These are phyloP conservation scores for Chesias legatella DNA, from an alignment of 2,888 invertebrate genomes.

Conservation along the genomic window DNA sequence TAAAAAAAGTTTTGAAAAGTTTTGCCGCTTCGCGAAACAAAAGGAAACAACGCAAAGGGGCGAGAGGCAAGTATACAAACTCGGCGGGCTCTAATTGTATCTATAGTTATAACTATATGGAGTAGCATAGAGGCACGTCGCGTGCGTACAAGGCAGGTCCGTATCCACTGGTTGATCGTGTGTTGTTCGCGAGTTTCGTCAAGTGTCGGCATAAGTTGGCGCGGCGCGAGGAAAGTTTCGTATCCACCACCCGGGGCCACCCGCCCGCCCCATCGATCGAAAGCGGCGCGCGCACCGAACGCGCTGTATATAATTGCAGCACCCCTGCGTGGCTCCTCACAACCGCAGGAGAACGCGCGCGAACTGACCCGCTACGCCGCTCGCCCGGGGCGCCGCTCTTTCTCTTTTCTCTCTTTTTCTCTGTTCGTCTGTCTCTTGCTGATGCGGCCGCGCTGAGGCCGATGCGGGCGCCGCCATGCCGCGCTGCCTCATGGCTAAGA, in stretches of 20 bases:
- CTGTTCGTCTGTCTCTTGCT: constrained; percentile 77
- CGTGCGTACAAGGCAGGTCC: constrained; percentile 31
- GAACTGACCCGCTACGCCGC: constrained; percentile 70
- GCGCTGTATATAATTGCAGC: constrained; percentile 69
- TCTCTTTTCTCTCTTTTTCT: constrained; percentile 76
- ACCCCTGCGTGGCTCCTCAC: constrained; percentile 67
- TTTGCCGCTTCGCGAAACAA: neutral
- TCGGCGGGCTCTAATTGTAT: neutral
- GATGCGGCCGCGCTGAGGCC: constrained; percentile 77
- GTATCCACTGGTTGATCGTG: constrained; percentile 67
- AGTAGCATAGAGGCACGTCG: constrained; percentile 19
- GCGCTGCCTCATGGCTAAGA: constrained; percentile 97
- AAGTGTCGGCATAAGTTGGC: constrained; percentile 64
- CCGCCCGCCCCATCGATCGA: constrained; percentile 63
- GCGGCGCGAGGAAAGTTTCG: constrained; percentile 56
- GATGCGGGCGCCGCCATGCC: constrained; percentile 88
- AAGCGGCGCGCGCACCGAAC: constrained; percentile 69
- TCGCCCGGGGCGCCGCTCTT: constrained; percentile 78
- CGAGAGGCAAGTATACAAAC: neutral
- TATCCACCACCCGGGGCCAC: constrained; percentile 44
- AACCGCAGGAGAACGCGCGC: constrained; percentile 80
- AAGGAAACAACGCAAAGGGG: neutral
- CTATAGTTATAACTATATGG: constrained; percentile 3
- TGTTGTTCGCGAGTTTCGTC: constrained; percentile 43
- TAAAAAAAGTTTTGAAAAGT: constrained; percentile 2